Evolutionary conservation across 2,888 invertebrate species (phyloP).

Genomic region (Pachydiplax longipennis): DNA sequence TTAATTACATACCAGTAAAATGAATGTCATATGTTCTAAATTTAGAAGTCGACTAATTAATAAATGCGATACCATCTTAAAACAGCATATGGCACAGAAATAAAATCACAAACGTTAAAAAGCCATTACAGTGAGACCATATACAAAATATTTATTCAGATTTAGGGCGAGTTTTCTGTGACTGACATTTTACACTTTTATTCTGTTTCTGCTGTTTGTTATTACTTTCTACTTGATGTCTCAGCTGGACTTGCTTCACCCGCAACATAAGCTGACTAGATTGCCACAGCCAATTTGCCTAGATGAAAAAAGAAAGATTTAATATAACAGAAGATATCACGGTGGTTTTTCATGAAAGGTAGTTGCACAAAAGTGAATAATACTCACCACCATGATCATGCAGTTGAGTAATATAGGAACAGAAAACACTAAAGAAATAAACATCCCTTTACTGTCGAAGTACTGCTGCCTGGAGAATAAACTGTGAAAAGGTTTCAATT

Average conservation of each 20-base stretch:
- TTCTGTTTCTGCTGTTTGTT: neutral
- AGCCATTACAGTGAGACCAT: neutral
- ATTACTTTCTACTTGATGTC: constrained; percentile 63
- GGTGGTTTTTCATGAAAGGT: neutral
- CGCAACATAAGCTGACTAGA: constrained; percentile 88
- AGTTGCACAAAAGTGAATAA: neutral
- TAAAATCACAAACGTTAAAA: neutral
- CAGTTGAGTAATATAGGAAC: constrained; percentile 91
- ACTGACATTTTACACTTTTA: neutral
- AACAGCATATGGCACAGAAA: constrained; percentile 6
- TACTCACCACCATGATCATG: constrained; percentile 91
- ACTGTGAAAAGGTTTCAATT: constrained; percentile 57
- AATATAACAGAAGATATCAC: neutral
- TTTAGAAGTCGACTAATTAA: neutral
- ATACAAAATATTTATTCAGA: neutral
- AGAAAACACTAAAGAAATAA: constrained; percentile 94
- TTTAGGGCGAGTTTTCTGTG: constrained; percentile 6
- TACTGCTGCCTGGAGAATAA: constrained; percentile 90
- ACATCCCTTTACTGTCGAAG: constrained; percentile 91
- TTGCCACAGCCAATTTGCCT: constrained; percentile 91
- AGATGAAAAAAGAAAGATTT: constrained; percentile 55
- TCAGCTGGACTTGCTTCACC: constrained; percentile 80
- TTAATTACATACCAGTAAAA: neutral
- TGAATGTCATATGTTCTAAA: neutral
- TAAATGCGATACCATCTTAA: neutral